Base-by-base conservation (phyloP, 2,888 invertebrate species). In the Lasioglossum leucozonium region DNA sequence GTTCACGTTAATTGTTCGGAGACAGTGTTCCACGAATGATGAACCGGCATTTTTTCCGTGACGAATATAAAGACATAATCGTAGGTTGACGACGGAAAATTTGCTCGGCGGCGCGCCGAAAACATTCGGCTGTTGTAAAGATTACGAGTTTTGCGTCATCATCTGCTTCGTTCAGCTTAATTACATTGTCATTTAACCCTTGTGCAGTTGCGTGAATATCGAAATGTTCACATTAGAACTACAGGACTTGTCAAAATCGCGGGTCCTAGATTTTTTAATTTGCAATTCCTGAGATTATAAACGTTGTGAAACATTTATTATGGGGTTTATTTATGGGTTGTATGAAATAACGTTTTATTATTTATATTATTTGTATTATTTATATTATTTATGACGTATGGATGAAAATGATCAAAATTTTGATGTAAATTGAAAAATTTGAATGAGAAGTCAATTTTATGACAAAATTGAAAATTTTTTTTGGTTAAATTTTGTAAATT, bases 11-110 rank as follows among this genome's bases (percentile, higher is more conserved):
- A 67, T 8, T 8, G 18, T 18, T 26, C 22, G 13, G 11, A 55
- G 62, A 82, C 79, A 80, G 55, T 73, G 51, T 75, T 77, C 73
- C 55, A 22, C 34, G 26, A 76, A 65, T 55, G 72, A n/a, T 10
- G n/a, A 16, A 51, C 18, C 22, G 37, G 6, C 51, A 55, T 74
- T 58, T 58, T 85, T 85, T 80, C 65, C 77, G 55, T 47, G 22
- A 42, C n/a, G 10, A 4, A 30, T 37, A 71, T 65, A 37, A 6
- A n/a, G 34, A 44, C 58, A 22, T 37, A 72, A 82, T 81, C 65
- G 40, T 26, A 2, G 34, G 34, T 37, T 22, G 22, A 26, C n/a
- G n/a, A 47, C 72, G 44, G 65, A 76, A 76, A 81, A 76, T 65
- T 82, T 81, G 2, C 3, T 37, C 42, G 72, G 37, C 42, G 72